Percentiles rank a stretch among this genome's conserved stretches.
Evolutionary conservation across 2,797 vertebrate genomes (phyloP).

Genomic region (Xenentodon cancila): DNA sequence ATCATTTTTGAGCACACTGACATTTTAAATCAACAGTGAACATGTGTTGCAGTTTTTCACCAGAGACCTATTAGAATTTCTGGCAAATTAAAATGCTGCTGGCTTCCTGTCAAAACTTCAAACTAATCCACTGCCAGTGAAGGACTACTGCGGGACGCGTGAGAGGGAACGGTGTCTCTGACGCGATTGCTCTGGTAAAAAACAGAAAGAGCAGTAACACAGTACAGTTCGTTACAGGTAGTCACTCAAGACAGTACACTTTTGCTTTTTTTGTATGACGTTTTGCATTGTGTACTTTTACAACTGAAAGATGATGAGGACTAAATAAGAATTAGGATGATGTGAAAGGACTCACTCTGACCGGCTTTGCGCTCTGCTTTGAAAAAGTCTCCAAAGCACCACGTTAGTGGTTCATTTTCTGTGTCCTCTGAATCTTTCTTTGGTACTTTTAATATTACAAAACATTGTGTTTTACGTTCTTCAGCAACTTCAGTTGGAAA

Average conservation of each 20-base stretch:
- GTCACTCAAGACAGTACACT: conserved; percentile 6
- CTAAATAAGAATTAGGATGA: no score
- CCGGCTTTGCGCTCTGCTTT: no score
- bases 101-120: conserved; percentile 34
- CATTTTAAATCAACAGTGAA: conserved; percentile 23
- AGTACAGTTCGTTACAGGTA: conserved; percentile 26
- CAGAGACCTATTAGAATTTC: conserved; percentile 34
- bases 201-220: conserved; percentile 48
- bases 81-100: conserved; percentile 43
- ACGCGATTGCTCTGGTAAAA: conserved; percentile 50
- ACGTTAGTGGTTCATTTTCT: no score
- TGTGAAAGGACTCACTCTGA: no score
- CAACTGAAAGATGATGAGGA: no score
- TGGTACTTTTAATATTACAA: no score
- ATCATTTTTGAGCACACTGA: conserved; percentile 7
- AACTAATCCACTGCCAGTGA: conserved; percentile 47
- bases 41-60: conserved; percentile 28
- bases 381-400: no score
- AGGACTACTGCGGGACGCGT: conserved; percentile 22
- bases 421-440: no score
- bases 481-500: conserved; percentile 7
- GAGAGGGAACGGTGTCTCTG: conserved; percentile 22
- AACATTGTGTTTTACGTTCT: background rate
- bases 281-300: background rate
- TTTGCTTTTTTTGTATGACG: background rate